phyloP scores from a whole-genome alignment of 2,888 invertebrate species.

The Plutella xylostella region DNA sequence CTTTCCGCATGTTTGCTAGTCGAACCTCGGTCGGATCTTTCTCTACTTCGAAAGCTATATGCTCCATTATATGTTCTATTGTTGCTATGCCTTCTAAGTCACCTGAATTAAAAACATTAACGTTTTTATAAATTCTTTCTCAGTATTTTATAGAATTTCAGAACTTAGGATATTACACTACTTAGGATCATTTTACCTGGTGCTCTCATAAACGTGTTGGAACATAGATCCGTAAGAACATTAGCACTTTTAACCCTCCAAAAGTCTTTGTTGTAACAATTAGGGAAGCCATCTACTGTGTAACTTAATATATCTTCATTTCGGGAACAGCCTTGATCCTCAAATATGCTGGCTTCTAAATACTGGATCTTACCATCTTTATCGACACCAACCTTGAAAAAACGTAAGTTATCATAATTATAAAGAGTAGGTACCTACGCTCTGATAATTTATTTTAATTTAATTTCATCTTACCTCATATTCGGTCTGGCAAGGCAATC shows the following conservation, averaged over 20 bases:
- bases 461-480: slow-evolving; percentile 57
- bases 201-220: slow-evolving; percentile 76
- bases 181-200: slow-evolving; percentile 59
- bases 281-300: slow-evolving; percentile 43
- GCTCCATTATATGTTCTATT: slow-evolving; percentile 77
- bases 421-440: background rate
- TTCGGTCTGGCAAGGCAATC: slow-evolving; percentile 60
- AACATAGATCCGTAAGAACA: slow-evolving; percentile 74
- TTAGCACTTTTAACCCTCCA: slow-evolving; percentile 56
- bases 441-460: background rate
- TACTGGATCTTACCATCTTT: slow-evolving; percentile 75
- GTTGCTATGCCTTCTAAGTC: slow-evolving; percentile 70
- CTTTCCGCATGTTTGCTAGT: slow-evolving; percentile 61
- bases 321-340: slow-evolving; percentile 57
- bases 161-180: background rate
- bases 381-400: slow-evolving; percentile 67
- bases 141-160: slow-evolving; percentile 26
- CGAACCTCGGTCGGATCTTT: slow-evolving; percentile 72
- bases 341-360: slow-evolving; percentile 57
- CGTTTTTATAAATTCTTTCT: slow-evolving; percentile 37
- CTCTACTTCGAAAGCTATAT: slow-evolving; percentile 67
- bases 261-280: slow-evolving; percentile 66
- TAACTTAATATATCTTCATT: slow-evolving; percentile 58
- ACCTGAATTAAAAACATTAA: slow-evolving; percentile 30
- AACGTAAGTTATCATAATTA: background rate